Evolutionary conservation across 2,888 invertebrate genomes (phyloP), one percentile per base, ranked within the genome.

Genomic region (Dynastes hyllus): DNA sequence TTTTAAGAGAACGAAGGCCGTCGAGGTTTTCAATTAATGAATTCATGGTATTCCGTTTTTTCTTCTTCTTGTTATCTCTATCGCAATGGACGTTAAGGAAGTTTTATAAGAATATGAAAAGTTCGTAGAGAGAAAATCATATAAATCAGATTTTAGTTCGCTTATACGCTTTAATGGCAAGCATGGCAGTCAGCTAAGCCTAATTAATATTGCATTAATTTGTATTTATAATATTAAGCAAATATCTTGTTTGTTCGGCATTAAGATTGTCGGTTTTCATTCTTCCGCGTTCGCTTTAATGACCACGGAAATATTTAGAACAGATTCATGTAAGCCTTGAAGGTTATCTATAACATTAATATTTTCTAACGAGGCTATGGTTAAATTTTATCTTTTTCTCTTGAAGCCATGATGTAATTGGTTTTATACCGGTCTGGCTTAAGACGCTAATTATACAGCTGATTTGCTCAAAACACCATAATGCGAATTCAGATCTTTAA

Each of bases 171-270:
- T 63, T 32, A 29, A 63, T 63, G 13, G n/a, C 27, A 61, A 29
- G 27, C 27, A 61, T 8, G 61, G 32, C 32, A 32, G 32, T 32
- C 29, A 9, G 32, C 22, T 63, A 32, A 29, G 13, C 32, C 29
- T 63, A 63, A 29, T 63, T 63, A 63, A 63, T 27, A 13, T 32
- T 63, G 63, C 55, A 55, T 63, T 63, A 29, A 63, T 63, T 63
- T 63, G 32, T 32, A 63, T 63, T 13, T 63, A 63, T 63, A 32
- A 32, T 32, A 29, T 63, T 29, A 29, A 63, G 63, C 8, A 22
- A 22, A 22, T 55, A 55, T 55, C 55, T n/a, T 55, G 55, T 55
- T 22, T 55, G 22, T 55, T 55, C 22, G 22, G n/a, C 22, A 55
- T 55, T 55, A 63, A 63, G 29, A 32, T 13, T 29, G 4, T 29